Evolutionary conservation across 2,888 invertebrate species (phyloP), one percentile per base, ranked within the genome.

Genomic region (Coleophora deauratella): DNA sequence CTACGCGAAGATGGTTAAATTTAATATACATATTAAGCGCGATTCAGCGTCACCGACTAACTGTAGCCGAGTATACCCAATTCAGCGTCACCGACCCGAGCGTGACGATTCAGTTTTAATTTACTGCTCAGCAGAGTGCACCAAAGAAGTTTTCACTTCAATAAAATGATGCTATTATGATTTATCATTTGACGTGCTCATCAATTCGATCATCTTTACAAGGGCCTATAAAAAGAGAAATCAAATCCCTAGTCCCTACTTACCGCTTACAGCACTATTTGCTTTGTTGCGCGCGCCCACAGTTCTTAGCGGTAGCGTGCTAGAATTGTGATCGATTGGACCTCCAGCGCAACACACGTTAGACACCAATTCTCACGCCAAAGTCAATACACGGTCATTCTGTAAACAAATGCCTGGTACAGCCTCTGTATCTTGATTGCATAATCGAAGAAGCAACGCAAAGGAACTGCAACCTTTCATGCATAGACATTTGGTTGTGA

Each of bases 351-450:
- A 78, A 77, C 75, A 76, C 63, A 71, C 76, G 71, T 72, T 72
- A 73, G 76, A 69, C 69, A 72, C 68, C 71, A 78, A 82, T 84
- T 85, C 85, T 85, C 85, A 85, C 84, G 84, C 72, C 72, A 75
- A 72, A 76, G 76, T 82, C 79, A 84, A 84, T 72, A 84, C 62
- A 64, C 62, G 57, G 67, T 72, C 72, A 74, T 74, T 71, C 66
- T 57, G 80, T 80, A 81, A 80, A 84, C 79, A 84, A 70, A 71
- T 66, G 64, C 68, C 66, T 63, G 79, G 76, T 79, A 81, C 73
- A 70, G 72, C 65, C 55, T 68, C 56, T 61, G 55, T 67, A 66
- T 70, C 63, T 68, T 61, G 66, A 72, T 76, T 72, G 66, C 64
- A 65, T 62, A 66, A 70, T 61, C 53, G 41, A 52, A 21, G 21